Evolutionary conservation across 2,888 invertebrate species (phyloP), one percentile per base, ranked within the genome.

Genomic region (Trissolcus japonicus): DNA sequence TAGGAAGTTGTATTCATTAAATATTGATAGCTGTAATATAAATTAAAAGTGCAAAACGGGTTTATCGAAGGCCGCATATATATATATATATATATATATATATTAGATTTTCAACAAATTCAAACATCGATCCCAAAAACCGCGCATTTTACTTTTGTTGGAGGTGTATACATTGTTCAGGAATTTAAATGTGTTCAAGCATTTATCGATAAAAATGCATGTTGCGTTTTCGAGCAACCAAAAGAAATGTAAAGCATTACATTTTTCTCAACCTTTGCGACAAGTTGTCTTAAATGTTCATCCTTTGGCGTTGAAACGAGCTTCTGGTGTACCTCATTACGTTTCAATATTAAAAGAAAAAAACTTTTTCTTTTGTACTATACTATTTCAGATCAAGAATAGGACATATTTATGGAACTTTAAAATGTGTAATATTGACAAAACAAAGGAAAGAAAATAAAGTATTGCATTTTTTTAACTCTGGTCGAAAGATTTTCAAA

Each of bases 381-480:
- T 25, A 25, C 25, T 25, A 25, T 25, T 25, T 25, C 14, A 9
- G 48, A 17, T 48, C 7, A 16, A 48, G 41, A 69, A 66, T 76
- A 76, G 69, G 40, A 35, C 43, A 76, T 66, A 76, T 76, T 76
- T 76, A 69, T 69, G 65, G 59, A 65, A 72, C 65, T 55, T 69
- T 56, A 69, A 69, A 19, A 76, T 69, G 65, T 76, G 76, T 76
- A 76, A 69, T 65, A 69, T 76, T 76, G 76, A 69, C 61, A 60
- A 63, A 48, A 25, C 25, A 75, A 75, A 66, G 29, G 41, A 66
- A 61, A 74, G 46, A 17, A 54, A 76, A 76, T 69, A 76, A 76
- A 76, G 68, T 65, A 76, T 76, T 76, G 76, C 76, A 76, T 69
- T 76, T 76, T 75, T 69, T 60, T 54, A 75, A 65, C 46, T 68